A percentile compares a stretch with the other conserved stretches of the same genome.
These are phyloP conservation scores for Loriculus beryllinus DNA, from an alignment of 2,797 vertebrate genomes.

Conservation along the genomic window DNA sequence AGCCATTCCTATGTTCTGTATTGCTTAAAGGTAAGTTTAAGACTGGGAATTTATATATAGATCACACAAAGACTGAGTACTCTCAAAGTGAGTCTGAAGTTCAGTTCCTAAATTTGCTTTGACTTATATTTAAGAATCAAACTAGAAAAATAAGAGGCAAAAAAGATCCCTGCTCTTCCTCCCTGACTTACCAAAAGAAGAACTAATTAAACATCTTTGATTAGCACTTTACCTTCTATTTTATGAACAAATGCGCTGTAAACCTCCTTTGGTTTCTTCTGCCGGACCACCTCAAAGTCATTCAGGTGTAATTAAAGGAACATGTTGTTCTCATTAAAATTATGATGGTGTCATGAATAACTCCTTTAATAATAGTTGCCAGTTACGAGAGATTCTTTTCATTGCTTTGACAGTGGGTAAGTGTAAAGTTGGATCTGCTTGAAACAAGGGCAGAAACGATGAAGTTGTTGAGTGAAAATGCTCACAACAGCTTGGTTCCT, in stretches of 20 bases:
- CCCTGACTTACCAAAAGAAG: background rate
- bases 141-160: background rate
- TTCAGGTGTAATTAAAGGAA: constrained; percentile 2
- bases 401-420: background rate
- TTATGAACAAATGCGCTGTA: background rate
- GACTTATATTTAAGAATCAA: background rate
- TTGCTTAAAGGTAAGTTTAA: background rate
- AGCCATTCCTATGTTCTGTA: background rate
- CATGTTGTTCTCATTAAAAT: background rate
- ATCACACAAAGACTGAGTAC: background rate
- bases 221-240: background rate
- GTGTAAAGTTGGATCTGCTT: background rate
- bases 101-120: background rate
- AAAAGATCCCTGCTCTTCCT: background rate
- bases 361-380: background rate
- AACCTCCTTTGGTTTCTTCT: background rate
- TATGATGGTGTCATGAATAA: background rate
- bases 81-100: background rate
- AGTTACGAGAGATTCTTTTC: background rate
- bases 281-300: background rate
- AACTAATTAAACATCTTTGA: background rate
- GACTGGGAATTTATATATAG: background rate
- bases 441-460: background rate
- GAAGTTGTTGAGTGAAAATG: background rate
- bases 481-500: background rate